Evolutionary conservation across 2,888 invertebrate species (phyloP), one percentile per base, ranked within the genome.

Genomic region (Zhuqinia jingwanae): DNA sequence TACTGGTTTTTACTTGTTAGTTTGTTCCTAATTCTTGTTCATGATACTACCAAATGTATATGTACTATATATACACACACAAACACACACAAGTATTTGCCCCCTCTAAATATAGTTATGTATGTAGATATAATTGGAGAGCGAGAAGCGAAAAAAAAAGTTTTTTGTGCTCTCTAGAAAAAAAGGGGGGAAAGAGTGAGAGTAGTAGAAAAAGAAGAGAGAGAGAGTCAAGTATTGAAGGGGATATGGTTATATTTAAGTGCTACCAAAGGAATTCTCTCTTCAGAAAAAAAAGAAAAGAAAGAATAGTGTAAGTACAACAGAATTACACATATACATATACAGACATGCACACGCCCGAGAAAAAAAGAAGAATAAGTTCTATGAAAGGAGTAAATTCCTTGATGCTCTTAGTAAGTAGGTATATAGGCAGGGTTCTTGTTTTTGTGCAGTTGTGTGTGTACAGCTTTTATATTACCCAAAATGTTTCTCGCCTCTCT

Each of bases 221-320:
- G 36, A 36, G 36, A 36, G 8, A 3, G 36, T 36, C 36, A 36
- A 36, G 22, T 25, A 30, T 22, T 25, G 68, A 65, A 56, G 20
- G 53, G 42, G 68, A 84, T 60, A 65, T 17, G 75, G 58, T 42
- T 73, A 75, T 36, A 58, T 85, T 79, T 85, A 85, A 85, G 70
- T 63, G 73, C 85, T 50, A 85, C 85, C 85, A 79, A 42, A 85
- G 85, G 85, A 85, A 85, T 85, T 85, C 85, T 53, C 53, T 30
- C 22, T n/a, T n/a, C 27, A 22, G 60, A 22, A 75, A 47, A 65
- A 36, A 8, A 36, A 36, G 8, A 36, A 36, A 36, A 36, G 3
- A 36, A 36, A 36, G 36, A 36, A 47, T n/a, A 70, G n/a, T n/a
- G n/a, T n/a, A n/a, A n/a, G n/a, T 20, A 45, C 13, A 56, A 58